Conservation (phyloP, 2,888 invertebrate species). For the Agrilus biguttatus region DNA sequence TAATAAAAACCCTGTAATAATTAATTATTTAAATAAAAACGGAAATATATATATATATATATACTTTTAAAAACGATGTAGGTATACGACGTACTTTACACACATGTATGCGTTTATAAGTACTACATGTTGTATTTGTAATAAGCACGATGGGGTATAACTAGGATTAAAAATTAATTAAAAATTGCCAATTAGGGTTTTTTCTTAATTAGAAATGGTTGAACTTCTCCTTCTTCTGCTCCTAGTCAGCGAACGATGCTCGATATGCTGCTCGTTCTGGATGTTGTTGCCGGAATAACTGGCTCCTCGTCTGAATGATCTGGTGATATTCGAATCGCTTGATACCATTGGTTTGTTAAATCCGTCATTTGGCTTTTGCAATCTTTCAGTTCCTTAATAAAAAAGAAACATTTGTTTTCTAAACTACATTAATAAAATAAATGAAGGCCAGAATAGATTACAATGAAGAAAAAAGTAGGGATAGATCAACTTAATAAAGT, state of each 20-base stretch:
- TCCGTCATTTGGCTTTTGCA: conserved; percentile 95
- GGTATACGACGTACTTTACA: too few relatives aligned
- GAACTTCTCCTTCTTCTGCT: conserved; percentile 4
- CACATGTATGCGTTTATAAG: too few relatives aligned
- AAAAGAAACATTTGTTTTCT: not conserved
- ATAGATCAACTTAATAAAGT: too few relatives aligned
- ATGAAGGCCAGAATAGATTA: too few relatives aligned
- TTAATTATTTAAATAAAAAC: too few relatives aligned
- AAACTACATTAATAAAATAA: too few relatives aligned
- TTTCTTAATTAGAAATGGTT: conserved; percentile 4
- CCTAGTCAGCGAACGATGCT: conserved; percentile 31
- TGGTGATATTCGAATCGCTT: conserved; percentile 82
- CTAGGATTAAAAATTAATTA: not conserved
- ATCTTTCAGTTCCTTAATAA: conserved; percentile 75
- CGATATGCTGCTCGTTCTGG: conserved; percentile 30
- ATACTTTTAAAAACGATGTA: too few relatives aligned
- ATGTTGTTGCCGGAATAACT: conserved; percentile 19
- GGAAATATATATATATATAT: too few relatives aligned
- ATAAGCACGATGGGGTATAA: not conserved
- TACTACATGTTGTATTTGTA: too few relatives aligned
- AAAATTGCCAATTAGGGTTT: not conserved
- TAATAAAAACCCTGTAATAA: too few relatives aligned
- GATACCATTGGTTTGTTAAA: conserved; percentile 93
- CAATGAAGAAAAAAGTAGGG: too few relatives aligned
- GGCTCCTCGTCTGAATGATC: conserved; percentile 71